Percentiles rank a stretch among this genome's conserved stretches.
phyloP scores from a whole-genome alignment of 2,888 invertebrate genomes.

The Hypolimnas misippus region DNA sequence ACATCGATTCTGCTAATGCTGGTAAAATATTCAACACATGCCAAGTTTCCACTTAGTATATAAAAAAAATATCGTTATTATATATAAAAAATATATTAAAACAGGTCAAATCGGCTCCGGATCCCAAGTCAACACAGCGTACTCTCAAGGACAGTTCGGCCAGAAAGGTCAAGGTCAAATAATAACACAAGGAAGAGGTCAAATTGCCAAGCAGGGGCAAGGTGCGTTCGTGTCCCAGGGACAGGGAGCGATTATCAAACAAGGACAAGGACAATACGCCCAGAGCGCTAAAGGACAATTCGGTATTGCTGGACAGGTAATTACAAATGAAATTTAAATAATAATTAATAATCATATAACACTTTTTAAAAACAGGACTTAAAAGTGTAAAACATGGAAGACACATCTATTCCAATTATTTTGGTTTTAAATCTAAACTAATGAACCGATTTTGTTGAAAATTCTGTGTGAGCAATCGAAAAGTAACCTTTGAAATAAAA shows the following conservation, averaged over 20 bases:
- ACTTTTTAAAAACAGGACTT: no score
- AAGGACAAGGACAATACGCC: conserved; percentile 36
- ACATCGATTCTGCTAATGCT: no score
- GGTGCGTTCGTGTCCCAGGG: conserved; percentile 25
- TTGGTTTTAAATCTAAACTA: no score
- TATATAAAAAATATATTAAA: not conserved
- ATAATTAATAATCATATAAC: no score
- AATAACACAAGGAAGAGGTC: conserved; percentile 17
- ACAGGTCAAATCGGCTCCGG: conserved; percentile 35
- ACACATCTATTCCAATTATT: no score
- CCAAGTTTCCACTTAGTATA: no score
- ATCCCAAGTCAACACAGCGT: conserved; percentile 34
- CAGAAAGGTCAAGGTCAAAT: conserved; percentile 16
- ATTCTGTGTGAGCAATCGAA: no score
- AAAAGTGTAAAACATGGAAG: no score
- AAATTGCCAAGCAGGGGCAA: conserved; percentile 8
- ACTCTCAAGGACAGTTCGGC: conserved; percentile 29
- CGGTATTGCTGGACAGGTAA: conserved; percentile 28
- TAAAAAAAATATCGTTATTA: no score
- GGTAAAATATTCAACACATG: no score
- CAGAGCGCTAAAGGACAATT: not conserved
- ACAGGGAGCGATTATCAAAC: conserved; percentile 38
- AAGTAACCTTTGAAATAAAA: no score
- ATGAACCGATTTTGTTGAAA: no score
- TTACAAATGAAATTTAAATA: not conserved